Conservation (phyloP, 2,888 invertebrate genomes). For the Xestia sexstrigata region DNA sequence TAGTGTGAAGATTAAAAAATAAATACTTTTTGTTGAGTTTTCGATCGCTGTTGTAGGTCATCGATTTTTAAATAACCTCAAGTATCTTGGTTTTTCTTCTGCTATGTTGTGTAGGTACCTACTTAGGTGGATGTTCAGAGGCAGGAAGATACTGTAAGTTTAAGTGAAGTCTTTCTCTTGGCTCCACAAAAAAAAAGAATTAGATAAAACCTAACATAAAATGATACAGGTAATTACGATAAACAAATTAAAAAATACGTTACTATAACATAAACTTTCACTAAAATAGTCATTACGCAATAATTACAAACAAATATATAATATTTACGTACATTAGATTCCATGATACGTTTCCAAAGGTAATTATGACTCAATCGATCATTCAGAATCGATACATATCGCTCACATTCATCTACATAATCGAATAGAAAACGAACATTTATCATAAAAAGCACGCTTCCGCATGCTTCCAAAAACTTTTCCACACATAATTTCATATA, state of each 20-base stretch:
- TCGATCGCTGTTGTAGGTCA: neutral
- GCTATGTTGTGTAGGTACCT: neutral
- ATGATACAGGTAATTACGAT: neutral
- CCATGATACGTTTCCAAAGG: constrained; percentile 63
- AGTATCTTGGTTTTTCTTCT: neutral
- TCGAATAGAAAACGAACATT: constrained; percentile 86
- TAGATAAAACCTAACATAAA: neutral
- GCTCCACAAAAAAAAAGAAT: neutral
- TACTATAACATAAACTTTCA: constrained; percentile 3
- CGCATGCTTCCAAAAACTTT: constrained; percentile 75
- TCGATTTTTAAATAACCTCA: neutral
- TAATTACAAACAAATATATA: constrained; percentile 55
- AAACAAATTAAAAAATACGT: neutral
- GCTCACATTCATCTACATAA: constrained; percentile 80
- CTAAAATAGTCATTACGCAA: constrained; percentile 58
- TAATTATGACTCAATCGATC: constrained; percentile 84
- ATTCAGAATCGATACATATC: constrained; percentile 81
- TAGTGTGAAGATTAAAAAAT: constrained; percentile 8
- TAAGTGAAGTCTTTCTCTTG: neutral
- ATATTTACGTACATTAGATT: constrained; percentile 60
- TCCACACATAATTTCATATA: constrained; percentile 86
- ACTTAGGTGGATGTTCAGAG: neutral
- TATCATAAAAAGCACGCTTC: constrained; percentile 81
- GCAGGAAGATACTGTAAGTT: neutral
- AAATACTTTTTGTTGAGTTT: constrained; percentile 10